A percentile compares a stretch with the other conserved stretches of the same genome.
These are phyloP conservation scores for Ciconia stormi DNA, from an alignment of 2,113 vertebrate species.

Conservation along the genomic window DNA sequence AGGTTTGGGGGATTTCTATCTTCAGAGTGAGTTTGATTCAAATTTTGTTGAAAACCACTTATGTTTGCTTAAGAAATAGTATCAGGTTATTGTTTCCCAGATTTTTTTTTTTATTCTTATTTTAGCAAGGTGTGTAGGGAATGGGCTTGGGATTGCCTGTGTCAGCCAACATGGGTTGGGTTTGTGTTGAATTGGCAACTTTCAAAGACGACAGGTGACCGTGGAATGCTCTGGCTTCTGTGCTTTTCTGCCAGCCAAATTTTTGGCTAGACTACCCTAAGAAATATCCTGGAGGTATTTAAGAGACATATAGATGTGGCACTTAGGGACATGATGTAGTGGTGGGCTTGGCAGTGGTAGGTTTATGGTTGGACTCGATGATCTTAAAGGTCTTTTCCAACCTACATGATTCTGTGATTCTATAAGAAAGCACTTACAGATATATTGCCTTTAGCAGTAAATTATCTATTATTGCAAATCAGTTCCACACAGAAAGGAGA, in stretches of 20 bases:
- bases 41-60: neutral
- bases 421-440: neutral
- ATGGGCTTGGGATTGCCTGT: neutral
- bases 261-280: neutral
- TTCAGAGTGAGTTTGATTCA: too few relatives aligned
- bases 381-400: neutral
- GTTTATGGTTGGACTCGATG: neutral
- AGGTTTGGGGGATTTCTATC: neutral
- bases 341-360: neutral
- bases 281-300: neutral
- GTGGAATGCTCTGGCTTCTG: neutral
- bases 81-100: neutral
- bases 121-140: accelerated
- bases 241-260: neutral
- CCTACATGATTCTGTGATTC: neutral
- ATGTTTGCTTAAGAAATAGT: neutral
- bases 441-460: neutral
- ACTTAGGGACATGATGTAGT: neutral
- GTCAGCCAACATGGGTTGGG: neutral
- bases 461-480: accelerated
- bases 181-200: neutral
- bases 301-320: neutral
- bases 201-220: accelerated
- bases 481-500: neutral
- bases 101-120: neutral